Percentiles rank a stretch among this genome's conserved stretches.
These are phyloP conservation scores for Porphyrio hochstetteri DNA, from an alignment of 2,113 vertebrate genomes.

Conservation along the genomic window DNA sequence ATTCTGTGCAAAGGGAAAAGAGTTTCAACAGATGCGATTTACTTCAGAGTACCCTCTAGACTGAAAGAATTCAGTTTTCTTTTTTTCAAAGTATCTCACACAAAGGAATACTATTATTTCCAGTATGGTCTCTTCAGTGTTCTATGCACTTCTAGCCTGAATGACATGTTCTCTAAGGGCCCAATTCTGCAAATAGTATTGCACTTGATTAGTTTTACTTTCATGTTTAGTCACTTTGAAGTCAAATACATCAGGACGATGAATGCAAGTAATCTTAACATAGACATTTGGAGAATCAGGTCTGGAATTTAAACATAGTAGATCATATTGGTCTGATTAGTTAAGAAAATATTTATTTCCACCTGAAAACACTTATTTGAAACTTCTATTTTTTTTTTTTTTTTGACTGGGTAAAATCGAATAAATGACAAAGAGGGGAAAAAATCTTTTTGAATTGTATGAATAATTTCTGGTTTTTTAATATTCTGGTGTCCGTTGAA, in stretches of 20 bases:
- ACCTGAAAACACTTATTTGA: neutral
- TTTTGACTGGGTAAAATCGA: neutral
- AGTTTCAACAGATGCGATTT: neutral
- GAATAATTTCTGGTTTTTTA: neutral
- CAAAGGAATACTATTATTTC: neutral
- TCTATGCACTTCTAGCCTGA: neutral
- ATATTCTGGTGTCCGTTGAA: neutral
- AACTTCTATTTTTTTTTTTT: neutral
- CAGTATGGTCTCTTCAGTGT: neutral
- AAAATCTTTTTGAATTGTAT: neutral
- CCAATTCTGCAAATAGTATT: neutral
- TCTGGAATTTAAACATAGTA: neutral
- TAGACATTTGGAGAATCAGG: neutral
- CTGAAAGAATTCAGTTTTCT: neutral
- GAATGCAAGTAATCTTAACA: neutral
- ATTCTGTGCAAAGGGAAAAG: neutral
- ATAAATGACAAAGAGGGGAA: neutral
- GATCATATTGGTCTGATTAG: neutral
- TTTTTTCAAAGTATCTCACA: neutral
- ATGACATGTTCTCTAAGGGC: neutral
- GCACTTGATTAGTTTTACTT: conserved; percentile 8
- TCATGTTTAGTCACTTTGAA: conserved; percentile 12
- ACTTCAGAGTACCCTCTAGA: neutral
- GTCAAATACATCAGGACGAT: neutral
- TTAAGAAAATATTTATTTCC: neutral